Base-by-base conservation (phyloP, 2,797 vertebrate species). In the Gastrophryne carolinensis region DNA sequence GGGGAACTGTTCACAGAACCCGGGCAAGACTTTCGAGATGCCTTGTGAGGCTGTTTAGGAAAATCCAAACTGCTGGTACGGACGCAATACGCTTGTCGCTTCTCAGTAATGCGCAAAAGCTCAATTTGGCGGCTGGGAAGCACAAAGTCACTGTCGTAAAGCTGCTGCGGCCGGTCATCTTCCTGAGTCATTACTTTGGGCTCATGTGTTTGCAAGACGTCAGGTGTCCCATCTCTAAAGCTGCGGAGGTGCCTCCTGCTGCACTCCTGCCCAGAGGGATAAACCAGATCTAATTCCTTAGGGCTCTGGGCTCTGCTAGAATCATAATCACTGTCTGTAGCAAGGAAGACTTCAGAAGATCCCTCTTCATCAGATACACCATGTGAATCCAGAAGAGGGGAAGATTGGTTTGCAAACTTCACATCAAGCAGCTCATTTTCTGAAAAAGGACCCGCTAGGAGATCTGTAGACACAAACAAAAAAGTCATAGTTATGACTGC, bases 21-120 rank as follows among this genome's bases (percentile, higher is more conserved):
- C 0, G 88, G 86, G 50, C 86, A 88, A 6, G 88, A 88, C 54
- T 89, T 88, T 1, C 88, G 79, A n/a, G 85, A 78, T 0, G 11
- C 72, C 1, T 81, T 84, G 63, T 84, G 88, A 62, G 80, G 62
- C 0, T 87, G 84, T 19, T 88, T 87, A 10, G 94, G 94, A 80
- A 94, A 93, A 84, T 97, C 95, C 72, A 97, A 86, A 83, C 95
- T 96, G 88, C 94, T 95, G 83, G 94, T 96, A 3, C 95, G 89
- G 4, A 96, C 93, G 0, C 94, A 95, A 81, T 94, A 94, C 0
- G 94, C 95, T 82, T 95, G 94, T 1, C 93, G 86, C 87, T 97
- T 96, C 84, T 96, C 95, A 0, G 95, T 96, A 83, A 96, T 94
- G 81, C 91, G 93, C 80, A 96, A 80, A 63, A 96, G 89, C 83